phyloP scores from a whole-genome alignment of 2,113 vertebrate genomes.

The Microcebus murinus region DNA sequence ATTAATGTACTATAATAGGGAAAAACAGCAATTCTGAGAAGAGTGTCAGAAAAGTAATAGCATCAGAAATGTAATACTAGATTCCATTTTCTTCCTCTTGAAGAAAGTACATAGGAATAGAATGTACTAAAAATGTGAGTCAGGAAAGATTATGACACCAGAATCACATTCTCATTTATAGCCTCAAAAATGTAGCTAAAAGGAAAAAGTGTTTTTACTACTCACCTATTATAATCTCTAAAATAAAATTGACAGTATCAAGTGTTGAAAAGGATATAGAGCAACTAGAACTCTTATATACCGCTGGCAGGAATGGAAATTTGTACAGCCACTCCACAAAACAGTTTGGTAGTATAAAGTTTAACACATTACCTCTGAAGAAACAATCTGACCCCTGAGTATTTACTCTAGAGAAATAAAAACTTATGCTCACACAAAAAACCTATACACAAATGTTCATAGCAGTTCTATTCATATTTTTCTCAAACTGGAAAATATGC shows the following conservation, averaged over 20 bases:
- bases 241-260: constrained; percentile 12
- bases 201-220: neutral
- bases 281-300: neutral
- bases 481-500: neutral
- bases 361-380: neutral
- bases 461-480: neutral
- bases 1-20: neutral
- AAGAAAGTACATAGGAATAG: neutral
- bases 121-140: neutral
- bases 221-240: neutral
- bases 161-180: neutral
- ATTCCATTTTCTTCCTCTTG: neutral
- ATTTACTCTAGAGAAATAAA: neutral
- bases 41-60: neutral
- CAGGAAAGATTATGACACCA: neutral
- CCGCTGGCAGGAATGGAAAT: neutral
- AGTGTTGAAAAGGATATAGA: neutral
- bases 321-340: neutral
- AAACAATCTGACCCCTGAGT: neutral
- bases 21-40: neutral
- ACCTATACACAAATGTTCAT: neutral
- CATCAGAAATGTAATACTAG: constrained; percentile 23
- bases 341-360: neutral
- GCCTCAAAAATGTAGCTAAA: neutral
- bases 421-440: neutral